Percentiles rank a stretch among this genome's conserved stretches.
Evolutionary conservation across 2,797 vertebrate genomes (phyloP).

Genomic region (Brotula barbata): DNA sequence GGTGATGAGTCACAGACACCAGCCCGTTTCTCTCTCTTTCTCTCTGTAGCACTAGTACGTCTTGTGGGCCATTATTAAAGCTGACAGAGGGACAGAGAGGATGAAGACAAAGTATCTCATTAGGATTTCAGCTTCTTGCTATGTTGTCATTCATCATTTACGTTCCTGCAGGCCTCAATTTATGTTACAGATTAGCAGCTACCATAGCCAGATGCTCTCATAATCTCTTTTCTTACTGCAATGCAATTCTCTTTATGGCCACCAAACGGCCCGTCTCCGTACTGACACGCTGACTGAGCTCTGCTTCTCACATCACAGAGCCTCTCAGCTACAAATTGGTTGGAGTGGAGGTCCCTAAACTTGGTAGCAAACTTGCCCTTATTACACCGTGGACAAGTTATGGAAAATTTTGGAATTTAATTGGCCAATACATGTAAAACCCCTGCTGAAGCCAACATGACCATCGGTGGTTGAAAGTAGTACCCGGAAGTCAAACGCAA

Average conservation of each 20-base stretch:
- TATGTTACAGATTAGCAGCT: constrained; percentile 18
- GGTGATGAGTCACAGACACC: too few relatives aligned
- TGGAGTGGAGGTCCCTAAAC: too few relatives aligned
- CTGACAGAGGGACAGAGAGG: constrained; percentile 7
- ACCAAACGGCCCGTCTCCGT: background rate
- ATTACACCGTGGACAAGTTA: too few relatives aligned
- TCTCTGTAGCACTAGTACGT: constrained; percentile 11
- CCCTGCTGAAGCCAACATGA: too few relatives aligned
- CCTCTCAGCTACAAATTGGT: too few relatives aligned
- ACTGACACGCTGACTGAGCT: background rate
- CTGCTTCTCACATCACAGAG: background rate
- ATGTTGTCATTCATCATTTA: constrained; percentile 26
- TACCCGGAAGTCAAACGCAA: too few relatives aligned
- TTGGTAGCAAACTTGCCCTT: too few relatives aligned
- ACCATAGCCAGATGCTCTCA: background rate
- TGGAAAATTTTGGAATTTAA: too few relatives aligned
- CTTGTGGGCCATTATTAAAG: constrained; percentile 16
- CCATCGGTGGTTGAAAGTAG: too few relatives aligned
- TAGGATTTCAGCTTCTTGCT: constrained; percentile 15
- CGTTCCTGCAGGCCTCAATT: constrained; percentile 10
- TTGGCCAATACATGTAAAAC: too few relatives aligned
- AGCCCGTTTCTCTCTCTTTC: too few relatives aligned
- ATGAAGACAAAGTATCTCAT: constrained; percentile 18
- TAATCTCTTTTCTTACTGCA: background rate
- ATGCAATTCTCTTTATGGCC: background rate